phyloP scores from a whole-genome alignment of 35 echinoderm and acorn worm species.

The Lytechinus pictus region DNA sequence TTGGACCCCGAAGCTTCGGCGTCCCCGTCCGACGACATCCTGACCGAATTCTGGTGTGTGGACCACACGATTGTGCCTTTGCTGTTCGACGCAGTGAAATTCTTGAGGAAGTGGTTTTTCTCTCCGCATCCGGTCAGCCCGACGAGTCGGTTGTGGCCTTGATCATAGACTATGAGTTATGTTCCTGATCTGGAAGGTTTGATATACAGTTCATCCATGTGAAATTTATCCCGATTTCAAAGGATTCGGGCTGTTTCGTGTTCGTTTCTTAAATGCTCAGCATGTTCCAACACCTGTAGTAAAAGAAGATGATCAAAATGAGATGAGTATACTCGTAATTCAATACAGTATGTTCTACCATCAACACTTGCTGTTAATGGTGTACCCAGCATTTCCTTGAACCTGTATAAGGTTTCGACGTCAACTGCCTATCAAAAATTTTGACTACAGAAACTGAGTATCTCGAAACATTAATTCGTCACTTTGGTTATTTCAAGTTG shows the following conservation, averaged over 20 bases:
- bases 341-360: no score
- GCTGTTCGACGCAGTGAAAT: neutral
- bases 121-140: neutral
- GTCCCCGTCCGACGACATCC: slow-evolving; percentile 15
- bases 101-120: neutral
- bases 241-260: neutral
- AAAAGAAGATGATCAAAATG: neutral
- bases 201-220: neutral
- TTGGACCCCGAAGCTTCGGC: slow-evolving; percentile 22
- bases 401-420: no score
- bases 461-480: no score
- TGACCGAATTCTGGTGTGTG: slow-evolving; percentile 12
- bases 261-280: neutral
- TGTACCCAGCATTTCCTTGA: no score
- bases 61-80: slow-evolving; percentile 14
- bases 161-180: neutral
- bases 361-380: no score
- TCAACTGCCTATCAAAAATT: no score
- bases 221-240: neutral
- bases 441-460: no score
- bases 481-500: no score
- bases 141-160: neutral
- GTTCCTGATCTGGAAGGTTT: neutral
- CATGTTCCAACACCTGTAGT: neutral
- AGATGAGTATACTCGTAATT: no score